Base-by-base conservation (phyloP, 2,888 invertebrate species). In the Meghimatium bilineatum region DNA sequence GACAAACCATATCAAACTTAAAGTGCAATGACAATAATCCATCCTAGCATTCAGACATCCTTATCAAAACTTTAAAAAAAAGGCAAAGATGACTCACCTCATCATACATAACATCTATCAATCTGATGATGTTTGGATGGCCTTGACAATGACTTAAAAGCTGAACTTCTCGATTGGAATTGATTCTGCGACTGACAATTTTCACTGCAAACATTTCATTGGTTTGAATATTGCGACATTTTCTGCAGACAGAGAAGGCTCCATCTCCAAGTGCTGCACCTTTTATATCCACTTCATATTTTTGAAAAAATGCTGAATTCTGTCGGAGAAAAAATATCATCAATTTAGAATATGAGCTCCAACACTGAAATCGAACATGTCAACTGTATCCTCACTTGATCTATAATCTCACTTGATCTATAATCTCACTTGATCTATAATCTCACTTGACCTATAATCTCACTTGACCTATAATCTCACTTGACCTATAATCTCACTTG, bases 201-300 rank as follows among this genome's bases (percentile, higher is more conserved):
- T 98, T 98, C 26, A 98, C 98, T 5, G 98, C 98, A 93, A 95
- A 98, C 85, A 96, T 96, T 89, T 95, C 95, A 38, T 96, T 96
- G 0, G 96, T 96, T 86, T 95, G 95, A 86, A 96, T 95, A 90
- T 97, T 95, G 12, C 95, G 95, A 92, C 98, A 98, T 89, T 96
- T 95, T 86, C 94, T 92, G 93, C 97, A 97, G 0, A 97, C 96
- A 0, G 97, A 97, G 93, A 96, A 98, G 20, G 97, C 96, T 0
- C 98, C 98, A 91, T 97, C 97, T 0, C 98, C 98, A 0, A 98
- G 94, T 29, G 96, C 95, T 0, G 95, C 95, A 49, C 94, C 92
- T 32, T 90, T 95, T 49, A 96, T 93, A 91, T 96, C 96, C 14
- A 98, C 94, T 84, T 96, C 96, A 94, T 97, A 98, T 83, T 96